A percentile compares a stretch with the other conserved stretches of the same genome.
phyloP scores from a whole-genome alignment of 2,797 vertebrate genomes.

The Merluccius polli region DNA sequence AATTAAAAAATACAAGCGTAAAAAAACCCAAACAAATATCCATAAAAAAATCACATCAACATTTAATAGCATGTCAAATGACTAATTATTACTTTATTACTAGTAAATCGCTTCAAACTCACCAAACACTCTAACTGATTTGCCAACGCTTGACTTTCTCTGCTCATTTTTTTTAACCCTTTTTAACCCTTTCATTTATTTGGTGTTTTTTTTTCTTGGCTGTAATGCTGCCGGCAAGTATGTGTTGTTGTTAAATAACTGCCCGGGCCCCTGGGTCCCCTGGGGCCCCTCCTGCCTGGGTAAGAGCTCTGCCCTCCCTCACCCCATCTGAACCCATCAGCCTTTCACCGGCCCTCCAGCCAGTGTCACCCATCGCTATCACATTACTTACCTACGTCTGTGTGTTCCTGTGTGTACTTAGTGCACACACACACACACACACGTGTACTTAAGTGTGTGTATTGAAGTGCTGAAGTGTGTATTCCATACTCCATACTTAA shows the following conservation, averaged over 20 bases:
- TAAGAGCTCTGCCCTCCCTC: constrained; percentile 53
- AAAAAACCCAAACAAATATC: not conserved
- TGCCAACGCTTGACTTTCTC: not conserved
- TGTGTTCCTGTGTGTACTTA: not conserved
- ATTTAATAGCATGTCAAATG: not conserved
- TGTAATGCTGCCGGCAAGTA: constrained; percentile 63
- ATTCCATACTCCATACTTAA: not conserved
- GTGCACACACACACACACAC: not conserved
- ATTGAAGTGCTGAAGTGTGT: not conserved
- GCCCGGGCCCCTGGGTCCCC: constrained; percentile 41
- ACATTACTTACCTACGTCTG: not conserved
- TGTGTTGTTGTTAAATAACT: constrained; percentile 52
- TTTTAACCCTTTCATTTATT: constrained; percentile 68
- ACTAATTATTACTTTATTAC: constrained; percentile 8
- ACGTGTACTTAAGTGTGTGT: not conserved
- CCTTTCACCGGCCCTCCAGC: not conserved
- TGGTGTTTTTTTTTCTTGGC: constrained; percentile 64
- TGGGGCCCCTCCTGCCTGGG: constrained; percentile 61
- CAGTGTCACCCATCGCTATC: not conserved
- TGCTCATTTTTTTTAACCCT: constrained; percentile 74
- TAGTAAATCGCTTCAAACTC: constrained; percentile 22
- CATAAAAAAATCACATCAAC: not conserved
- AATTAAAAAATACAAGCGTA: not conserved
- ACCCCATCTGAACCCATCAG: not conserved
- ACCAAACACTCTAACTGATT: constrained; percentile 12